phyloP scores from a whole-genome alignment of 2,113 vertebrate genomes.

The Catharus bicknelli region DNA sequence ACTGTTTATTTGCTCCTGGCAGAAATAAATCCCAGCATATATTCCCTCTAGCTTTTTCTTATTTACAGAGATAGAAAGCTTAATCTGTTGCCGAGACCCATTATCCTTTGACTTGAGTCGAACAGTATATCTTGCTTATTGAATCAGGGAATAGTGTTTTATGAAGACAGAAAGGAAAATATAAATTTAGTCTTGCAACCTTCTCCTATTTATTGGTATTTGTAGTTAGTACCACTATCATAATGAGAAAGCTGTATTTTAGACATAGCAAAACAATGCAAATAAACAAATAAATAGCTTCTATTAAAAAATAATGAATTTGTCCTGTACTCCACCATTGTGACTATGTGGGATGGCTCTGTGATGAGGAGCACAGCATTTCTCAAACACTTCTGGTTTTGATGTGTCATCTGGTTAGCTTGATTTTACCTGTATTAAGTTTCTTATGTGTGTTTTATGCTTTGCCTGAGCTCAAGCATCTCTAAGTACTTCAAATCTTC shows the following conservation, averaged over 20 bases:
- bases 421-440: not conserved
- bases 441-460: not conserved
- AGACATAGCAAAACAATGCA: not conserved
- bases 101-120: not conserved
- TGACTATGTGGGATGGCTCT: not conserved
- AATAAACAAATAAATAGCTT: not conserved
- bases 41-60: slow-evolving; percentile 43
- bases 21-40: slow-evolving; percentile 54
- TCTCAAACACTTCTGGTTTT: not conserved
- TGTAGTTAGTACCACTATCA: not conserved
- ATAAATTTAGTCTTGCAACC: not conserved
- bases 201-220: not conserved
- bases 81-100: not conserved
- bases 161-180: slow-evolving; percentile 10
- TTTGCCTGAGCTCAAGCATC: slow-evolving; percentile 37
- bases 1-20: slow-evolving; percentile 56
- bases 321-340: not conserved
- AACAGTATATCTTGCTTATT: slow-evolving; percentile 37
- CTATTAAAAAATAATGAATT: not conserved
- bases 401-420: not conserved
- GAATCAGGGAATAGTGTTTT: not conserved
- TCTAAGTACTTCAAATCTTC: slow-evolving; percentile 54
- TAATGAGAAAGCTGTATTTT: not conserved
- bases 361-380: not conserved
- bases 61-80: slow-evolving; percentile 47